These are phyloP conservation scores for Leptoclinus maculatus DNA, from an alignment of 2,797 vertebrate species.

Conservation along the genomic window DNA sequence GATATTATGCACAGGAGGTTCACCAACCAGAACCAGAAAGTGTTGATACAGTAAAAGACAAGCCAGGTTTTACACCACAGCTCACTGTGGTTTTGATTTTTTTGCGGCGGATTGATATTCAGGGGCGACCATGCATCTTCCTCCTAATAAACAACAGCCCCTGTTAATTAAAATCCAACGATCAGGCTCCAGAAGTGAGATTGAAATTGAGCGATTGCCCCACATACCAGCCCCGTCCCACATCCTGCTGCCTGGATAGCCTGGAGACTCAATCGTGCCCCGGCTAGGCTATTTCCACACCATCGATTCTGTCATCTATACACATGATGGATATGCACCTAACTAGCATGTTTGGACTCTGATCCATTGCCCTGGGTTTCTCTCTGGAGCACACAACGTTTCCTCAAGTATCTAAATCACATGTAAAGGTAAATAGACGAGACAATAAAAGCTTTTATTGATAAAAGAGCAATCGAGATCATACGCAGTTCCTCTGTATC, in stretches of 20 bases:
- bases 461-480: slow-evolving; percentile 26
- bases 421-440: slow-evolving; percentile 54
- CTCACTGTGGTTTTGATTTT: slow-evolving; percentile 41
- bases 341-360: slow-evolving; percentile 79
- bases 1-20: slow-evolving; percentile 31
- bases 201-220: slow-evolving; percentile 89
- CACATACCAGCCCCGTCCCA: slow-evolving; percentile 84
- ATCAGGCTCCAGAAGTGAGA: slow-evolving; percentile 82
- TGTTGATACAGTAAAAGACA: slow-evolving; percentile 32
- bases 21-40: slow-evolving; percentile 25
- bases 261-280: slow-evolving; percentile 85
- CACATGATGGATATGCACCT: slow-evolving; percentile 86
- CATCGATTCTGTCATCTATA: slow-evolving; percentile 90
- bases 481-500: not conserved
- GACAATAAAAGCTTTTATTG: slow-evolving; percentile 30
- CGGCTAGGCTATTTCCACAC: slow-evolving; percentile 87
- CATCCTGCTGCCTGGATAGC: slow-evolving; percentile 84
- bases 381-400: slow-evolving; percentile 53
- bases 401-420: slow-evolving; percentile 51
- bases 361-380: slow-evolving; percentile 61
- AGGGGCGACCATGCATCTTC: slow-evolving; percentile 56
- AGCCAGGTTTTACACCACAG: slow-evolving; percentile 20
- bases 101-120: slow-evolving; percentile 54
- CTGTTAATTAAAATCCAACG: slow-evolving; percentile 87
- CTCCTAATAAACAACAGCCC: slow-evolving; percentile 79